These are phyloP conservation scores for Erinaceus europaeus DNA, from an alignment of 2,113 vertebrate genomes.

Conservation along the genomic window DNA sequence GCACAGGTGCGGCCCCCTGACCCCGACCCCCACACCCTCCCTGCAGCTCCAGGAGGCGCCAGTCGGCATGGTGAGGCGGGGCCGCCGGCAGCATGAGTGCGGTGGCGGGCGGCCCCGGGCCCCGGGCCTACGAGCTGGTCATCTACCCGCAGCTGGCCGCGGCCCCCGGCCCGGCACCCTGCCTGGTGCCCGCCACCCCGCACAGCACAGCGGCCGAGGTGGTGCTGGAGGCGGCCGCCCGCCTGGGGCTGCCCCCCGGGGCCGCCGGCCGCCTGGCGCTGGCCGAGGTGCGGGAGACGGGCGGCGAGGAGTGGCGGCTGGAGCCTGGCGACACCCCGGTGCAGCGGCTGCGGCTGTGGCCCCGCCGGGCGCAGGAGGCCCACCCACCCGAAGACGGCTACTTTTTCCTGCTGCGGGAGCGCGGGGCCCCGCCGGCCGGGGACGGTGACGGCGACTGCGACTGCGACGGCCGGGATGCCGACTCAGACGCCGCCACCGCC, in stretches of 20 bases:
- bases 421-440: constrained; percentile 80
- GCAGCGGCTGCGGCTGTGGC: constrained; percentile 90
- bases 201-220: constrained; percentile 84
- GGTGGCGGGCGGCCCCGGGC: constrained; percentile 78
- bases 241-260: constrained; percentile 86
- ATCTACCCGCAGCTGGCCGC: constrained; percentile 88
- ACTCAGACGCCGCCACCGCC: too few relatives aligned
- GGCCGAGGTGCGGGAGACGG: constrained; percentile 87
- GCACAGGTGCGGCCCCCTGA: background rate
- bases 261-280: constrained; percentile 82
- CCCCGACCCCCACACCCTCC: background rate
- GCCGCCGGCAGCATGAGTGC: constrained; percentile 89
- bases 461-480: too few relatives aligned
- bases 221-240: constrained; percentile 82
- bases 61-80: constrained; percentile 85
- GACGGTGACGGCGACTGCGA: too few relatives aligned
- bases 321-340: constrained; percentile 84
- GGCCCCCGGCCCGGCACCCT: constrained; percentile 79
- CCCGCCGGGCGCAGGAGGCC: constrained; percentile 84
- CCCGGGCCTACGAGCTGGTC: constrained; percentile 83
- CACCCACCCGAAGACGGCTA: constrained; percentile 87
- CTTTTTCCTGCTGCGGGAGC: constrained; percentile 92
- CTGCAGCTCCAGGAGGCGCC: constrained; percentile 83
- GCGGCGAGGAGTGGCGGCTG: constrained; percentile 86
- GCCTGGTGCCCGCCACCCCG: constrained; percentile 84